phyloP scores from a whole-genome alignment of 2,888 invertebrate genomes.

The Brachyptera risi region DNA sequence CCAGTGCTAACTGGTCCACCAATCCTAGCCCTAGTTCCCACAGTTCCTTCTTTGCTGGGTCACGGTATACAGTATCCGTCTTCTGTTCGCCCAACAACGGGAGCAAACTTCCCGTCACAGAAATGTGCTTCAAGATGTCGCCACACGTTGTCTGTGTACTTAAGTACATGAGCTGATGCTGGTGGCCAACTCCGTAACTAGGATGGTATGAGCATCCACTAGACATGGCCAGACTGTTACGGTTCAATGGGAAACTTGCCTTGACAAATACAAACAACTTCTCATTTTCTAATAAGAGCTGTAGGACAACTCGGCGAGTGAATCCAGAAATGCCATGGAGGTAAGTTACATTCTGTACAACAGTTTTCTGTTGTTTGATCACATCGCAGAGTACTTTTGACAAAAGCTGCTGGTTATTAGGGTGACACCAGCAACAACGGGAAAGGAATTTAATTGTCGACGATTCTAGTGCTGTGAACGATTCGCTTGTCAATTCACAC shows the following conservation, averaged over 20 bases:
- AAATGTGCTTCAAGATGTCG: slow-evolving; percentile 58
- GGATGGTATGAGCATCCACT: slow-evolving; percentile 51
- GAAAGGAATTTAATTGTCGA: slow-evolving; percentile 78
- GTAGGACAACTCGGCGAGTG: slow-evolving; percentile 78
- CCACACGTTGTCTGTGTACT: slow-evolving; percentile 72
- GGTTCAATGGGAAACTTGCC: slow-evolving; percentile 36
- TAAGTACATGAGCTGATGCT: slow-evolving; percentile 66
- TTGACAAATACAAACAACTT: slow-evolving; percentile 71
- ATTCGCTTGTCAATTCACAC: slow-evolving; percentile 35
- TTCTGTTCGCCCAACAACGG: slow-evolving; percentile 27
- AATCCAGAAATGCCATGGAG: slow-evolving; percentile 81
- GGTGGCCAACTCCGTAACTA: slow-evolving; percentile 66
- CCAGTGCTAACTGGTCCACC: slow-evolving; percentile 65
- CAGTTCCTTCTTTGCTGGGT: slow-evolving; percentile 28
- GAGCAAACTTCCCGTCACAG: slow-evolving; percentile 25
- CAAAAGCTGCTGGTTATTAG: slow-evolving; percentile 76
- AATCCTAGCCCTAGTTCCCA: slow-evolving; percentile 36
- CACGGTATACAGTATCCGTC: too few relatives aligned
- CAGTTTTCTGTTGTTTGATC: slow-evolving; percentile 55
- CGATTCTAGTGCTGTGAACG: slow-evolving; percentile 56
- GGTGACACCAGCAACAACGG: slow-evolving; percentile 79
- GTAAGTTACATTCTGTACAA: too few relatives aligned
- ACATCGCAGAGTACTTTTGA: slow-evolving; percentile 76
- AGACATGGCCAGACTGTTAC: slow-evolving; percentile 8
- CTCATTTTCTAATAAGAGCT: slow-evolving; percentile 81